Evolutionary conservation across 2,888 invertebrate species (phyloP).

Genomic region (Dorcus hopei): DNA sequence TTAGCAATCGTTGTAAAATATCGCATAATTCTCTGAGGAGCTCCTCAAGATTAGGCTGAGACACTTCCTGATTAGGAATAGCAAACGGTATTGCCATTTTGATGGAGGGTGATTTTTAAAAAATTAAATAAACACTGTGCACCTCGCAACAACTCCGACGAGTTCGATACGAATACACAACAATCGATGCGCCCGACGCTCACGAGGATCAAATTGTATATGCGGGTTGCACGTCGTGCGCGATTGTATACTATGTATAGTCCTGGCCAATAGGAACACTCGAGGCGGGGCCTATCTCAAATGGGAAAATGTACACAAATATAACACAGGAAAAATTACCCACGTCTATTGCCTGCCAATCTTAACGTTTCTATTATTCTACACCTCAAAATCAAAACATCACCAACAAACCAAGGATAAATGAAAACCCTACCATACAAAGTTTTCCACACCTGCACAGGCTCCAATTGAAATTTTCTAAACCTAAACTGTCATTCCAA

Average conservation of each 20-base stretch:
- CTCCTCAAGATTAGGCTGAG: slow-evolving; percentile 36
- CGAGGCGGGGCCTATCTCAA: slow-evolving; percentile 4
- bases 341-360: slow-evolving; percentile 3
- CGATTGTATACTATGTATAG: slow-evolving; percentile 11
- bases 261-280: slow-evolving; percentile 7
- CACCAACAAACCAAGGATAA: too few species aligned
- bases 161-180: neutral
- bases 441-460: too few species aligned
- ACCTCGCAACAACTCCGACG: neutral
- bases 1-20: slow-evolving; percentile 29
- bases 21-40: slow-evolving; percentile 29
- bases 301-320: slow-evolving; percentile 6
- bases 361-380: neutral
- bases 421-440: too few species aligned
- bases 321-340: slow-evolving; percentile 10
- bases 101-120: slow-evolving; percentile 9
- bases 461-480: too few species aligned
- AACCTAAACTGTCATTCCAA: too few species aligned
- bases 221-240: slow-evolving; percentile 3
- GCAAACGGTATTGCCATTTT: slow-evolving; percentile 47
- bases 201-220: slow-evolving; percentile 10
- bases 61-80: slow-evolving; percentile 42
- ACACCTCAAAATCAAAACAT: neutral
- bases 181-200: slow-evolving; percentile 11
- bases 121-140: slow-evolving; percentile 3